Conservation (phyloP, 2,888 invertebrate species). For the Girardia tigrina region DNA sequence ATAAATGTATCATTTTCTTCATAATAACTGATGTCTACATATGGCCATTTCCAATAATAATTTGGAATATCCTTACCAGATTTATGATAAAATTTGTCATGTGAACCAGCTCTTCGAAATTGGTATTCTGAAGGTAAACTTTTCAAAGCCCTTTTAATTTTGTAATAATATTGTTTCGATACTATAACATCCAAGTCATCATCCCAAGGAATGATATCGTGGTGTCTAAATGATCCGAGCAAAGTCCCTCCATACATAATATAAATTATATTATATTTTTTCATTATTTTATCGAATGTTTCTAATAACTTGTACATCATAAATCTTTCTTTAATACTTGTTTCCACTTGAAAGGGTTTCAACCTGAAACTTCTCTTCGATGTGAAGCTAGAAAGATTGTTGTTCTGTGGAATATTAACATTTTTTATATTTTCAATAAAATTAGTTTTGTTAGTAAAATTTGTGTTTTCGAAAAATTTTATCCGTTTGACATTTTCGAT, state of each 20-base stretch:
- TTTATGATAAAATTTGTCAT: conserved; percentile 37
- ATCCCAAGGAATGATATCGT: conserved; percentile 39
- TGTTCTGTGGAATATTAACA: no score
- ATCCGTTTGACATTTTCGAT: no score
- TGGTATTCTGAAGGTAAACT: conserved; percentile 19
- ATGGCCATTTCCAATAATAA: conserved; percentile 38
- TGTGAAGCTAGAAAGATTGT: no score
- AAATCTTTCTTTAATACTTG: background rate
- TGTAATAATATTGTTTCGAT: background rate
- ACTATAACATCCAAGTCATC: conserved; percentile 38
- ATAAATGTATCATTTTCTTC: conserved; percentile 38
- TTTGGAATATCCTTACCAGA: conserved; percentile 26
- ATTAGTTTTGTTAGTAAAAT: background rate
- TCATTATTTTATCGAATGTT: background rate
- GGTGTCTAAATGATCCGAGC: conserved; percentile 38
- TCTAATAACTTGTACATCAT: conserved; percentile 16
- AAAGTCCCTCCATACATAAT: conserved; percentile 38
- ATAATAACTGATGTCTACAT: conserved; percentile 39
- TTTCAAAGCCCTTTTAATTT: background rate
- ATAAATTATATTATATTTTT: conserved; percentile 35
- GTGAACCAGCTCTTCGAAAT: background rate
- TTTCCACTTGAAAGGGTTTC: conserved; percentile 26
- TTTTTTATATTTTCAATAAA: no score
- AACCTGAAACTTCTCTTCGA: background rate
- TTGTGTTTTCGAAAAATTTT: background rate